Evolutionary conservation across 2,797 vertebrate genomes (phyloP), one percentile per base, ranked within the genome.

Genomic region (Limosa lapponica): DNA sequence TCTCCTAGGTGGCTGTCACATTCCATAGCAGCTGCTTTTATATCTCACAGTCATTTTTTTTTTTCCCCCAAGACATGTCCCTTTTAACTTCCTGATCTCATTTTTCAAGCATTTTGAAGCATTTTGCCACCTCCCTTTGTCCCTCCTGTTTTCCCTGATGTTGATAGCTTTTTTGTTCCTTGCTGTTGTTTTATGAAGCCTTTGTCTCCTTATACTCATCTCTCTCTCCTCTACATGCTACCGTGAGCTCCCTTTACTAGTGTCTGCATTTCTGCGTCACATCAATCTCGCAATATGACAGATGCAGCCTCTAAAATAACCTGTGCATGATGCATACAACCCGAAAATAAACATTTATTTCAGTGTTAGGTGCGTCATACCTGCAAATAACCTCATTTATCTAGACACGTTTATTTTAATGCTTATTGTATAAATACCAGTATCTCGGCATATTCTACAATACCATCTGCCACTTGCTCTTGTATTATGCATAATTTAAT

Each of bases 311-410:
- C 95, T 97, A 95, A 98, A 98, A 96, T 97, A 98, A 96, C 89
- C 86, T 91, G 66, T 82, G 93, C 71, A 46, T 97, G 96, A 97
- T 88, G 89, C 94, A 95, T 91, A 64, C 62, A 88, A 80, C 95
- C 91, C 14, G 70, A 98, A 97, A 98, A 98, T 94, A 98, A 97
- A 95, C 90, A 92, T 94, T 98, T 96, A 92, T 96, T 97, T 97
- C 86, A 80, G 92, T 8, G 32, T 94, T 96, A 97, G 98, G 97
- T 97, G 90, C 69, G 77, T 98, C 98, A 97, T 91, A 98, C 97
- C 97, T 98, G 97, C 96, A 97, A 97, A 97, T 97, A 98, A 96
- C 92, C 95, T 97, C 77, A 5, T 97, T 97, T 96, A 97, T 97
- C 97, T 96, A 95, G 77, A 98, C 96, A 94, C 41, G 23, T 88